Evolutionary conservation across 1,140 invertebrate genomes (phyloP), one percentile per base, ranked within the genome.

Genomic region (Neodiprion lecontei): DNA sequence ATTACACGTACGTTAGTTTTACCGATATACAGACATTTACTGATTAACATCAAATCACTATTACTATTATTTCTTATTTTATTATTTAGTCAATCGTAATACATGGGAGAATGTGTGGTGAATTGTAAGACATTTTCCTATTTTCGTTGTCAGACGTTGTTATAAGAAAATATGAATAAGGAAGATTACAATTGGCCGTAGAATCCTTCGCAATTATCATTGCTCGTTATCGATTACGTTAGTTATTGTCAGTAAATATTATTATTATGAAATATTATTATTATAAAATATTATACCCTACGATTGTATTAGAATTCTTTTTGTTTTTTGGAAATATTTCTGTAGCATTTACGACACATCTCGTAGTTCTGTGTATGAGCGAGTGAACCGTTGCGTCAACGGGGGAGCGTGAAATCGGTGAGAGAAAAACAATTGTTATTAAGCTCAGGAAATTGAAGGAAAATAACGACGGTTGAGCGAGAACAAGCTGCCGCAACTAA

Each of bases 231-330:
- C 5, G 14, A 69, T 12, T 23, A 69, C n/a, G 23, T 69, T 69
- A 47, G 67, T 23, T 47, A 47, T 23, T 23, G 21, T 14, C 21
- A 47, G 40, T 69, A 40, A 40, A 40, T 69, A 23, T 69, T 23
- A 21, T 69, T 21, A 23, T 23, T 69, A 69, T 69, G 11, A 69
- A 72, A 53, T 68, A 75, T 67, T 40, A 61, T 72, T 68, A 72
- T 69, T 72, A 72, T 75, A 67, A 72, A 72, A 67, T 68, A 72
- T 69, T 69, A 72, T 72, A 72, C 68, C 66, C 69, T 50, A 72
- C 67, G 40, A 73, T 28, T 70, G 21, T 47, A 69, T 23, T 14
- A 23, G 11, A 69, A 69, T 69, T 21, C 23, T 40, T 40, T 11
- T 14, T 69, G 67, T 69, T 21, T 47, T 11, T 69, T 69, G 67